These are phyloP conservation scores for Macrosteles quadrilineatus DNA, from an alignment of 1,140 invertebrate species.

Conservation along the genomic window DNA sequence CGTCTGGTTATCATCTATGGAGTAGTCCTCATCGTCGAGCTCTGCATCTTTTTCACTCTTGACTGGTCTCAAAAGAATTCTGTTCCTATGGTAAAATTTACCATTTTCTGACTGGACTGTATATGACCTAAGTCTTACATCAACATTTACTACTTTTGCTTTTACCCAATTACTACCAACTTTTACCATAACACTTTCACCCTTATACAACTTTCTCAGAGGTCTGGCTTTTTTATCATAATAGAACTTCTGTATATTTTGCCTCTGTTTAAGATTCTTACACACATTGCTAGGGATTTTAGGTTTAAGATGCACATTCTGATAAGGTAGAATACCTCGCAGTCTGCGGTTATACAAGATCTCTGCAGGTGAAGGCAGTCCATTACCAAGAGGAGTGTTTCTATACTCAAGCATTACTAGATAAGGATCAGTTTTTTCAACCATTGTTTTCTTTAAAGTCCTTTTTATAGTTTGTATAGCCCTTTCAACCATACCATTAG, in stretches of 20 bases:
- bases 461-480: conserved; percentile 48
- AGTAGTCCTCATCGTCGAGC: no score
- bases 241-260: neutral
- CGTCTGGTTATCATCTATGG: no score
- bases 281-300: neutral
- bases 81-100: no score
- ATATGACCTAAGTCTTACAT: neutral
- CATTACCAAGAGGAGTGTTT: conserved; percentile 17
- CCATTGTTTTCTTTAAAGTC: conserved; percentile 42
- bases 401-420: conserved; percentile 30
- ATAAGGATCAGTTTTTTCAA: conserved; percentile 29
- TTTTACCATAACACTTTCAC: neutral
- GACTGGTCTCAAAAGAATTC: no score
- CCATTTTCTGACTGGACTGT: neutral
- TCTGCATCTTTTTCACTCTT: no score
- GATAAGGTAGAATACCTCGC: neutral
- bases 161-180: neutral
- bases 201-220: neutral
- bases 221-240: neutral
- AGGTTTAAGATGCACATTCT: neutral
- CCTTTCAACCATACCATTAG: conserved; percentile 49
- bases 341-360: neutral
- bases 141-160: neutral
- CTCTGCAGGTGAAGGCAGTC: conserved; percentile 1
- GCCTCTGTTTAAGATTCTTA: neutral